Conservation (phyloP, 23 tunicate species). For the Phallusia fumigata region DNA sequence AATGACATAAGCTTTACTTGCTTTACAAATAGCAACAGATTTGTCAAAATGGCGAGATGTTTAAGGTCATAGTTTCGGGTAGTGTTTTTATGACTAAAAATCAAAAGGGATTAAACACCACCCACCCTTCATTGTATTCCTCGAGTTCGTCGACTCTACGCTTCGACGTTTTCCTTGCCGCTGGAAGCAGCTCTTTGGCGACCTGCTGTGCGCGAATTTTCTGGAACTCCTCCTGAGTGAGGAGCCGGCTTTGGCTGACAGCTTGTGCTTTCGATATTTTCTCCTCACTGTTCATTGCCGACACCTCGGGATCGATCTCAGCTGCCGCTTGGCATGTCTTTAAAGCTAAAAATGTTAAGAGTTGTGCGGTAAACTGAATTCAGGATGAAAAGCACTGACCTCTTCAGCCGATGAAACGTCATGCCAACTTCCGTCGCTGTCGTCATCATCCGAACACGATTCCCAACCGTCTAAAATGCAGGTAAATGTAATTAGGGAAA, state of each 20-base stretch:
- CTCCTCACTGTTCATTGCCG: slow-evolving; percentile 33
- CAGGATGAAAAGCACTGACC: not conserved
- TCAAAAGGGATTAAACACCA: too few relatives aligned
- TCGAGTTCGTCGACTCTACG: slow-evolving; percentile 20
- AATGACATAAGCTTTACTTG: too few relatives aligned
- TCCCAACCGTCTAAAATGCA: slow-evolving; percentile 64
- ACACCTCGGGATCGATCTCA: slow-evolving; percentile 26
- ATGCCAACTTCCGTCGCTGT: slow-evolving; percentile 88
- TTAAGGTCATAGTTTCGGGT: too few relatives aligned
- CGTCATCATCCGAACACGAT: slow-evolving; percentile 53
- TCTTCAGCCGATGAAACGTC: slow-evolving; percentile 90
- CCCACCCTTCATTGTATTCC: slow-evolving; percentile 53
- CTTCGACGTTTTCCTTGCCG: slow-evolving; percentile 46
- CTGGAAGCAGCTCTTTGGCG: slow-evolving; percentile 58
- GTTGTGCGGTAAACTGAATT: not conserved
- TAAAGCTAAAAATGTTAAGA: not conserved
- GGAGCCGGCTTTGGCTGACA: slow-evolving; percentile 56
- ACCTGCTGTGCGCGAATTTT: slow-evolving; percentile 68
- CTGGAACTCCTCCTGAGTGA: slow-evolving; percentile 79
- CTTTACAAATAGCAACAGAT: too few relatives aligned
- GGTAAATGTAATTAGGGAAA: too few relatives aligned
- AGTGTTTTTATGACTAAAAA: too few relatives aligned
- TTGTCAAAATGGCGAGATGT: too few relatives aligned
- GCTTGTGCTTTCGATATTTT: slow-evolving; percentile 52
- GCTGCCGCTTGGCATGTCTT: not conserved